Evolutionary conservation across 23 tunicate genomes (phyloP), one percentile per base, ranked within the genome.

Genomic region (Halocynthia roretzi): DNA sequence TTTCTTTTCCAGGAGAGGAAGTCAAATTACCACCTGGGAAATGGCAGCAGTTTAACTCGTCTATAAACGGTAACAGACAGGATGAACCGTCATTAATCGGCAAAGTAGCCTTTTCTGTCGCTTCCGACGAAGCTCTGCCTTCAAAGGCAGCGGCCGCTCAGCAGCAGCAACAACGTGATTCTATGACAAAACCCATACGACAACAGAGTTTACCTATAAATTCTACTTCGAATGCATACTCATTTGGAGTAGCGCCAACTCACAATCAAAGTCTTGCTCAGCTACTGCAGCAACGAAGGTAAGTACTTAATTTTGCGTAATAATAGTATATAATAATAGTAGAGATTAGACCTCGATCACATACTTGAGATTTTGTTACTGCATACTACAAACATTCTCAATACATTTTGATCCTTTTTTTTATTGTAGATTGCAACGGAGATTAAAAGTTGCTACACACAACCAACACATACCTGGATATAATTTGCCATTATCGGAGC

Each of bases 121-220:
- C 89, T 6, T 89, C 96, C 7, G 96, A 89, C 68, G 96, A 89
- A 53, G 68, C 88, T 5, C 70, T 89, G 83, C 50, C 80, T 10
- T 17, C 71, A 10, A 79, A 70, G 11, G 71, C 88, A 31, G 44
- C 84, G 19, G 61, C 71, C 6, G 88, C 87, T 19, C 84, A 83
- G 48, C 60, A 74, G 63, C 78, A 74, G 31, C 78, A 54, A 54
- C 60, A 74, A 17, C 56, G 56, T 14, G 70, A 65, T 20, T 10
- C 70, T 0, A 65, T 65, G 70, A 65, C 70, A 65, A 74, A 74
- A 54, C 76, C 87, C 12, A 68, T 64, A 11, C 81, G 96, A 14
- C 96, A 89, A 58, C 84, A 86, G 10, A 81, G 85, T 69, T 63
- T 81, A 20, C 85, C 93, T 5, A 80, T 52, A 76, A 55, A 81